Evolutionary conservation across 2,113 vertebrate species (phyloP).

Genomic region (Colaptes auratus): DNA sequence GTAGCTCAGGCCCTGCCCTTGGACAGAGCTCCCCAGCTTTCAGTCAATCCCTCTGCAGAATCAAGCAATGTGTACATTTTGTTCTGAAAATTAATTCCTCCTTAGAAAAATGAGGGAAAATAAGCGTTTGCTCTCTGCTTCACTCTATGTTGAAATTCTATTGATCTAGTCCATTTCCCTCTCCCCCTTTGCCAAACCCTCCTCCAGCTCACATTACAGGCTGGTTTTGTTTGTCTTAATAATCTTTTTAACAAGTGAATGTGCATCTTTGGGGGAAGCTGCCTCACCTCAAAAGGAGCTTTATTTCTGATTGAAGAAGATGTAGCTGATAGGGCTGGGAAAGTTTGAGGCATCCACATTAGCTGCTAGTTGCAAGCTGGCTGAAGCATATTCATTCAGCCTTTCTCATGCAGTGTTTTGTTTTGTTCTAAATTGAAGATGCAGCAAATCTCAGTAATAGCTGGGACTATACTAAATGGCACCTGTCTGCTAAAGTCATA

Average conservation of each 20-base stretch:
- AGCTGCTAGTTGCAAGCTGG: background rate
- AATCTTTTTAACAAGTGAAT: background rate
- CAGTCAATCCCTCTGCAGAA: background rate
- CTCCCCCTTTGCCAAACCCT: background rate
- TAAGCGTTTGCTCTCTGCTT: background rate
- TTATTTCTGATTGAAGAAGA: background rate
- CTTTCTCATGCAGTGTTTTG: background rate
- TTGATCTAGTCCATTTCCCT: background rate
- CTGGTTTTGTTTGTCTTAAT: background rate
- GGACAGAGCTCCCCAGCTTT: background rate
- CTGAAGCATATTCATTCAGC: rapidly evolving
- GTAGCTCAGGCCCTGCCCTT: background rate
- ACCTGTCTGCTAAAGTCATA: background rate
- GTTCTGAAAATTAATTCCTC: background rate
- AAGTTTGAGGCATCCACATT: background rate
- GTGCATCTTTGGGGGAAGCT: background rate
- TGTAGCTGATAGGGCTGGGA: background rate
- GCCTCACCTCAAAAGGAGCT: background rate
- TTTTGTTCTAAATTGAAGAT: background rate
- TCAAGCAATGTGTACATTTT: rapidly evolving
- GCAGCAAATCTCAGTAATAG: background rate
- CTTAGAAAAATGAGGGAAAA: background rate
- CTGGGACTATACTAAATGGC: background rate
- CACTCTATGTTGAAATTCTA: background rate
- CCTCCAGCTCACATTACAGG: rapidly evolving